A percentile compares a stretch with the other conserved stretches of the same genome.
Evolutionary conservation across 1,140 invertebrate genomes (phyloP).

Genomic region (Drosophila busckii): DNA sequence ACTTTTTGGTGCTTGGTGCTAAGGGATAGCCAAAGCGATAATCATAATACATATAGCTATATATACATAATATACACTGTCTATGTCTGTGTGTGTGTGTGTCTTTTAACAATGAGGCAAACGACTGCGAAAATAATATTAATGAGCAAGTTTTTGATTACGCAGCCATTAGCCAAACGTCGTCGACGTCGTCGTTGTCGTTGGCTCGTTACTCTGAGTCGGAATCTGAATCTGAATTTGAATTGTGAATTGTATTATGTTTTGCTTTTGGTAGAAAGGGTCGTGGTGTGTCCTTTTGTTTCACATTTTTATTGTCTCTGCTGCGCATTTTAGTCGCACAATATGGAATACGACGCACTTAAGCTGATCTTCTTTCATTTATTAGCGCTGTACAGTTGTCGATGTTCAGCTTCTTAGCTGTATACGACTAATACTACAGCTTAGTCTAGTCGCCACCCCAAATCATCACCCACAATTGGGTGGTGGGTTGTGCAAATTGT

Average conservation of each 20-base stretch:
- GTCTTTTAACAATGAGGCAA: constrained; percentile 22
- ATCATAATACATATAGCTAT: constrained; percentile 35
- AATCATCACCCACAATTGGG: too few relatives aligned
- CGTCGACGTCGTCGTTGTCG: too few relatives aligned
- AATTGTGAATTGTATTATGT: constrained; percentile 32
- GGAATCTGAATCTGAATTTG: constrained; percentile 33
- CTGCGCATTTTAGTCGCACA: too few relatives aligned
- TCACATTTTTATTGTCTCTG: too few relatives aligned
- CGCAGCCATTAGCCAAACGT: constrained; percentile 41
- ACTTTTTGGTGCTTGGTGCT: constrained; percentile 25
- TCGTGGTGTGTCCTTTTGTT: too few relatives aligned
- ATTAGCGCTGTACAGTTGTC: too few relatives aligned
- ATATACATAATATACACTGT: constrained; percentile 20
- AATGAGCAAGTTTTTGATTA: constrained; percentile 51
- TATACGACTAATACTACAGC: too few relatives aligned
- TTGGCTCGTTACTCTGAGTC: too few relatives aligned
- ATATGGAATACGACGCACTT: too few relatives aligned
- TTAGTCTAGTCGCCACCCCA: too few relatives aligned
- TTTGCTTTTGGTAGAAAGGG: neutral
- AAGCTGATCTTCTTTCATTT: too few relatives aligned
- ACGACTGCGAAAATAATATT: constrained; percentile 43
- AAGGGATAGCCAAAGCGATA: constrained; percentile 57
- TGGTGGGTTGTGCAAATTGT: constrained; percentile 8
- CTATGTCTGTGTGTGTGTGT: constrained; percentile 6
- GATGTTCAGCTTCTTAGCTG: too few relatives aligned